Evolutionary conservation across 2,888 invertebrate genomes (phyloP).

Genomic region (Melanargia galathea): DNA sequence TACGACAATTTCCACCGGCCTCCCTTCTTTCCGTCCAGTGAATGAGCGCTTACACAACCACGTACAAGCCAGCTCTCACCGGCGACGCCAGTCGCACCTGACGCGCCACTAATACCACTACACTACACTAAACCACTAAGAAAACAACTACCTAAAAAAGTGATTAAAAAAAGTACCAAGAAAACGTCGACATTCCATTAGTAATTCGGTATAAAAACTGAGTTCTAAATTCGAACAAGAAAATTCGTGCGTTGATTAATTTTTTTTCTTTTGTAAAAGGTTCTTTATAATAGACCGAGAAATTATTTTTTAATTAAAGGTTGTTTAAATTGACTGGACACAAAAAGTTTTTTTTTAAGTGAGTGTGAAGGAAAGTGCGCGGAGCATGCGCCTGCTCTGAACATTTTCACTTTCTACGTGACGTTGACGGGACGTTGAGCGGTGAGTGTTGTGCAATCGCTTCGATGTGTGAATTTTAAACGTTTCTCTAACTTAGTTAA

Average conservation of each 20-base stretch:
- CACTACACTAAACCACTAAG: conserved; percentile 42
- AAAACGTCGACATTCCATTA: neutral
- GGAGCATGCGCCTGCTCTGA: conserved; percentile 64
- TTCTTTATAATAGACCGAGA: neutral
- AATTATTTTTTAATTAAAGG: conserved; percentile 5
- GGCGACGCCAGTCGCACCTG: conserved; percentile 59
- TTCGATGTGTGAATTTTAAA: conserved; percentile 45
- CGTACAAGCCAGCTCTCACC: conserved; percentile 39
- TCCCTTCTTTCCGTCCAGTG: conserved; percentile 24
- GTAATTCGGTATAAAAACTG: conserved; percentile 8
- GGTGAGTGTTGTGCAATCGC: conserved; percentile 61
- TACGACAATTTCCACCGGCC: conserved; percentile 22
- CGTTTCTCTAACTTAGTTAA: conserved; percentile 7
- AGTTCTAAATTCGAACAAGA: neutral
- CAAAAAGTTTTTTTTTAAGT: conserved; percentile 27
- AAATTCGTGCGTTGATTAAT: neutral
- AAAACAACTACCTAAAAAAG: conserved; percentile 33
- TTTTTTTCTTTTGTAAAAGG: conserved; percentile 1
- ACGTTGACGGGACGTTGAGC: conserved; percentile 65
- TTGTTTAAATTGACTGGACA: neutral
- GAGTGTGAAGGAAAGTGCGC: conserved; percentile 65
- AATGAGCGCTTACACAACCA: conserved; percentile 43
- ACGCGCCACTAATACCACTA: conserved; percentile 49
- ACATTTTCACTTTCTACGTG: conserved; percentile 75
- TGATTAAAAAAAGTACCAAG: conserved; percentile 23